Conservation (phyloP, 1,140 invertebrate genomes). For the Drosophila murphyi region DNA sequence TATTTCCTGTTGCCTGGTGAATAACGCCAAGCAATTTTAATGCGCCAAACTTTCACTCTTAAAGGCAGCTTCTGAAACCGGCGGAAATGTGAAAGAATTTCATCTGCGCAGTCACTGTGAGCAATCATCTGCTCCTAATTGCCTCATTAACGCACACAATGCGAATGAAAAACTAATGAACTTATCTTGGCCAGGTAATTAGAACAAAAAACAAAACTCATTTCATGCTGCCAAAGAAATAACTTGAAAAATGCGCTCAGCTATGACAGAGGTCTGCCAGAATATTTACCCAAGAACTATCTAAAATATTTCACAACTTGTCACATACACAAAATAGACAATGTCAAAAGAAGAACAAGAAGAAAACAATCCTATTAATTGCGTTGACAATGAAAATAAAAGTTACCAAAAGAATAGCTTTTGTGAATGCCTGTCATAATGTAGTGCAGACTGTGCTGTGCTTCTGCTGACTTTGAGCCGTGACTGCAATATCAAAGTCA, state of each 20-base stretch:
- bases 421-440: slow-evolving; percentile 26
- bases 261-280: slow-evolving; percentile 3
- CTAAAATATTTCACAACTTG: slow-evolving; percentile 26
- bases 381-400: slow-evolving; percentile 59
- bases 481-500: slow-evolving; percentile 27
- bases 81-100: not conserved
- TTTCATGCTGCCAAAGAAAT: slow-evolving; percentile 44
- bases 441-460: slow-evolving; percentile 1
- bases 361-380: slow-evolving; percentile 41
- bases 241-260: slow-evolving; percentile 32
- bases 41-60: slow-evolving; percentile 32
- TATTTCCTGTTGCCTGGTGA: slow-evolving; percentile 2
- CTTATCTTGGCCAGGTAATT: slow-evolving; percentile 54
- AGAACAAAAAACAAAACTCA: slow-evolving; percentile 60
- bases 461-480: not conserved
- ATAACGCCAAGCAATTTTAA: not conserved
- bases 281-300: slow-evolving; percentile 12
- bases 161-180: slow-evolving; percentile 15
- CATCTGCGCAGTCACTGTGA: slow-evolving; percentile 41
- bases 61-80: slow-evolving; percentile 8
- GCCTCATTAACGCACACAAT: slow-evolving; percentile 47
- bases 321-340: slow-evolving; percentile 6
- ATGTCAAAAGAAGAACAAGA: not conserved
- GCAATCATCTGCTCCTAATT: slow-evolving; percentile 57
- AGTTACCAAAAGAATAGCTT: slow-evolving; percentile 30